Evolutionary conservation across 2,113 vertebrate species (phyloP), one percentile per base, ranked within the genome.

Genomic region (Tragulus kanchil): DNA sequence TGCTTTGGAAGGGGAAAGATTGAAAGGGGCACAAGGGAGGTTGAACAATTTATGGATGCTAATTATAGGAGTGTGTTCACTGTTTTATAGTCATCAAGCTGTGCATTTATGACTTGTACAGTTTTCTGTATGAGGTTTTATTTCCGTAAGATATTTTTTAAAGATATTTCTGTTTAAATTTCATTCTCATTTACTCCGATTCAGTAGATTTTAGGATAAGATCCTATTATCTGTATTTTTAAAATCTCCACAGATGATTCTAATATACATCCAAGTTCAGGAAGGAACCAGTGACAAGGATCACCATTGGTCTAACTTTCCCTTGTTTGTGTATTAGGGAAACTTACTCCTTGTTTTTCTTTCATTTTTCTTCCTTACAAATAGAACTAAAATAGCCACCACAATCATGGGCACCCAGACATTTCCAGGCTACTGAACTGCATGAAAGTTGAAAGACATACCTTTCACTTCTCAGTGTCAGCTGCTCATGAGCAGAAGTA

Each of bases 341-440:
- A 52, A 3, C 3, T 86, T 78, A 56, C 10, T 61, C 15, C 19
- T 50, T 31, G 5, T 16, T 73, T 89, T 54, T 54, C 6, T 73
- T 81, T 67, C 15, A 13, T 3, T 23, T 62, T 42, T 13, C 17
- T 5, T 16, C 62, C 14, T 75, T 59, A 26, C 31, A 69, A 77
- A 58, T 65, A 61, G 28, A 11, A 78, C 25, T 85, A 52, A 77
- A 9, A 56, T 26, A 54, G 26, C 28, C 23, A 21, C 25, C 3
- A 0, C 16, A 26, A 11, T 45, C 23, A 21, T 6, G 2, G 19
- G 19, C 16, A n/a, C 45, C 19, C 73, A 48, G 45, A 12, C 11
- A 8, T 62, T 71, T 71, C 56, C 92, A 48, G 1, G 23, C 7
- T 17, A 25, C 26, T 2, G n/a, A n/a, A 79, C 58, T 5, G 17